A percentile compares a stretch with the other conserved stretches of the same genome.
Evolutionary conservation across 2,797 vertebrate species (phyloP).

Genomic region (Scyliorhinus canicula): DNA sequence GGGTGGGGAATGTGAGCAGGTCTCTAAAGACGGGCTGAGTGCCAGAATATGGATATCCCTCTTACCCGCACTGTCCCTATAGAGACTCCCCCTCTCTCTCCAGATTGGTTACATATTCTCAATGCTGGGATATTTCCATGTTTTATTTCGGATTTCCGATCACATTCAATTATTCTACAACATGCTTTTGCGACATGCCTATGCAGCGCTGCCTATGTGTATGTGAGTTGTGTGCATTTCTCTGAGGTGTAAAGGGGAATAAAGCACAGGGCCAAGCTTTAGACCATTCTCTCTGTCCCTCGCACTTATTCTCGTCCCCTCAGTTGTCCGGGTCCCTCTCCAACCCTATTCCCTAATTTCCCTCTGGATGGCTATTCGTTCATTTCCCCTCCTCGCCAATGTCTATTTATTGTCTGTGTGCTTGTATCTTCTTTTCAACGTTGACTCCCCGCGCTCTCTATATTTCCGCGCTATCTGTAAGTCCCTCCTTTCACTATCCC

Average conservation of each 20-base stretch:
- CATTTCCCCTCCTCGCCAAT: not conserved
- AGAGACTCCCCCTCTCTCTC: not conserved
- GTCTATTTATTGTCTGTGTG: not conserved
- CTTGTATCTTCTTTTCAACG: not conserved
- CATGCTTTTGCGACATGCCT: not conserved
- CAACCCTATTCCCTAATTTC: not conserved
- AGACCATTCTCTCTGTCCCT: not conserved
- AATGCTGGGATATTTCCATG: not conserved
- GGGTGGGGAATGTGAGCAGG: not conserved
- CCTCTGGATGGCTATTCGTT: not conserved
- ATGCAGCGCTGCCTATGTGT: no score
- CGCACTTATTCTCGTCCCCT: not conserved
- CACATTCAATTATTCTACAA: not conserved
- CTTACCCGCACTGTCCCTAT: not conserved
- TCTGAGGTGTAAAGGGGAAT: not conserved
- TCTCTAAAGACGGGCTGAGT: not conserved
- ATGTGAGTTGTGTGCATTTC: not conserved
- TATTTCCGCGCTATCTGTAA: no score
- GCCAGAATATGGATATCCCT: not conserved
- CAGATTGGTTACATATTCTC: not conserved
- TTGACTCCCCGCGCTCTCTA: not conserved
- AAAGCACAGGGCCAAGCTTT: not conserved
- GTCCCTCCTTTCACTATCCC: no score
- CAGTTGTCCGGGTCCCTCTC: not conserved
- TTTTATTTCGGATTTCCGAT: not conserved